Percentiles rank a stretch among this genome's conserved stretches.
Conservation (phyloP, 1,140 invertebrate genomes). For the Pantala flavescens region DNA sequence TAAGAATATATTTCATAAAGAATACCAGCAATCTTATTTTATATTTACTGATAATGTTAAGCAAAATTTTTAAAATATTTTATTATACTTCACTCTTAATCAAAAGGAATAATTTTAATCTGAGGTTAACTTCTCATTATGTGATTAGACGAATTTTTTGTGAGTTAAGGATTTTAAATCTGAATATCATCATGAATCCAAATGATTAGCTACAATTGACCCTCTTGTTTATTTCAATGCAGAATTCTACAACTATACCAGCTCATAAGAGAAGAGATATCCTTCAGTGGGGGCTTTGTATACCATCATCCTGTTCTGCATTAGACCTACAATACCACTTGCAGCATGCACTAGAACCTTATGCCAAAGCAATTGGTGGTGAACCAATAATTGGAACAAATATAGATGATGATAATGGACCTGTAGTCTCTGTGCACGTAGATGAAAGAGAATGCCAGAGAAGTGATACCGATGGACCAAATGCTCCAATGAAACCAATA, state of each 20-base stretch:
- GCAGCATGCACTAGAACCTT: neutral
- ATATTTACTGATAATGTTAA: too few relatives aligned
- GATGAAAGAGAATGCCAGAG: neutral
- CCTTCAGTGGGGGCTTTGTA: slow-evolving; percentile 42
- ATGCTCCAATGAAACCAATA: neutral
- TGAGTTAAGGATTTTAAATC: too few relatives aligned
- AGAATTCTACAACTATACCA: slow-evolving; percentile 21
- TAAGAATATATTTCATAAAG: too few relatives aligned
- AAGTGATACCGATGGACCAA: neutral
- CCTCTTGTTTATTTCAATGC: neutral
- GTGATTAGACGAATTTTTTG: too few relatives aligned
- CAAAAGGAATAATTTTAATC: too few relatives aligned
- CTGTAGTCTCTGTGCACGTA: neutral
- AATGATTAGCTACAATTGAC: neutral
- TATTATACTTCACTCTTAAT: too few relatives aligned
- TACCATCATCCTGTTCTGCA: slow-evolving; percentile 39
- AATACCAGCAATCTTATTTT: too few relatives aligned
- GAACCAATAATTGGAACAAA: neutral
- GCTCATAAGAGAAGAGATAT: slow-evolving; percentile 35
- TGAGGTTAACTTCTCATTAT: too few relatives aligned
- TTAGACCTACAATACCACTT: slow-evolving; percentile 34
- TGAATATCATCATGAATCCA: neutral
- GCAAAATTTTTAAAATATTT: too few relatives aligned
- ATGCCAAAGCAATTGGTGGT: neutral
- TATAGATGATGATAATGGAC: neutral